Evolutionary conservation across 2,888 invertebrate species (phyloP), one percentile per base, ranked within the genome.

Genomic region (Amphimallon solstitiale): DNA sequence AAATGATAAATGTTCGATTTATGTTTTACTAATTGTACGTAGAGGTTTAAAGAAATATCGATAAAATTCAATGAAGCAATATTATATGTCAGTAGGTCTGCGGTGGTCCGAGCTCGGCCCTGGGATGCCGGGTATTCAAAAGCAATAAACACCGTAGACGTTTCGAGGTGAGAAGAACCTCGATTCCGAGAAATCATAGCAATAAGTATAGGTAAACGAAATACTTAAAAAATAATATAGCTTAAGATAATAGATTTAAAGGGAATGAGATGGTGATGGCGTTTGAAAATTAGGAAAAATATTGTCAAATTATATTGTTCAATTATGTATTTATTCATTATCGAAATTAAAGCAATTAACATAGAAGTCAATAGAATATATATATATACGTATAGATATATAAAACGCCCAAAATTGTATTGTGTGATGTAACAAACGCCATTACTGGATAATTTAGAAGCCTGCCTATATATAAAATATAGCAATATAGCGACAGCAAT

Each of bases 61-160:
- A 38, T 29, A 43, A 59, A 21, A 14, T 9, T 29, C 12, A 43
- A 17, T 12, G 43, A 23, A 43, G 23, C 54, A 34, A 49, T 63
- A 49, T 51, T 63, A 71, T 70, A 72, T 75, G 72, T 73, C 74
- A 71, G 74, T 70, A 69, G 73, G 73, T 72, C 71, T 70, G 63
- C 67, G 67, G 67, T 34, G 51, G 48, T 38, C 63, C 63, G 63
- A 59, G 46, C 76, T 76, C 74, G 73, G 75, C 78, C 75, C 78
- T 78, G 80, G 80, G 80, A 78, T 79, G 82, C 82, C 82, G 80
- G 82, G 83, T 83, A 83, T 83, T 83, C 83, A 81, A 81, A 83
- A 83, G 82, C 82, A 83, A 82, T 82, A 83, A 80, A 78, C 78
- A 78, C 78, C 81, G 82, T 82, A 81, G 81, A 76, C 77, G 79